These are phyloP conservation scores for Nebria salina DNA, from an alignment of 2,888 invertebrate species.

Conservation along the genomic window DNA sequence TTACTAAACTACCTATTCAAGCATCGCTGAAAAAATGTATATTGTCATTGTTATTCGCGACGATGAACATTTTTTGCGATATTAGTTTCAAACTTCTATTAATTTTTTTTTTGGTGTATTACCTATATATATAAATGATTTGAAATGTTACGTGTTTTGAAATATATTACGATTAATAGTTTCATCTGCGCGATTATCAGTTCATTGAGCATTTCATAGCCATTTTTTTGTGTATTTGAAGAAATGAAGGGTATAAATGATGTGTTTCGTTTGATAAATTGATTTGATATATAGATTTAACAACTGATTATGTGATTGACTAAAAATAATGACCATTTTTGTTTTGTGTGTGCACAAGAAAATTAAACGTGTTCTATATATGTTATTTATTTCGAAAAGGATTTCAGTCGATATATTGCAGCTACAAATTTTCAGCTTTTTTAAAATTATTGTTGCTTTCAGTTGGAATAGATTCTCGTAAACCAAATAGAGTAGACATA, in stretches of 20 bases:
- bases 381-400: not conserved
- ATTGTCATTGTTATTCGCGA: not conserved
- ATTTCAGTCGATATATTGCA: not conserved
- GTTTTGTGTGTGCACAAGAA: no score
- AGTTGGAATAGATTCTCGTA: not conserved
- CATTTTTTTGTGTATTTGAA: not conserved
- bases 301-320: not conserved
- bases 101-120: not conserved
- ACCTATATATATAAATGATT: no score
- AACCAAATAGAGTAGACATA: not conserved
- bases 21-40: not conserved
- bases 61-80: not conserved
- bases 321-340: not conserved
- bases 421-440: not conserved
- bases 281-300: not conserved
- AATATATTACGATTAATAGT: not conserved
- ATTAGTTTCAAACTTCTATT: not conserved
- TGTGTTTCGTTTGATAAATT: not conserved
- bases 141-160: no score
- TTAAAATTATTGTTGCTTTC: not conserved
- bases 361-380: not conserved
- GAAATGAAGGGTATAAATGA: not conserved
- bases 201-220: not conserved
- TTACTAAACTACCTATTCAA: not conserved
- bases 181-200: not conserved